These are phyloP conservation scores for Macrophya alboannulata DNA, from an alignment of 2,888 invertebrate genomes.

Conservation along the genomic window DNA sequence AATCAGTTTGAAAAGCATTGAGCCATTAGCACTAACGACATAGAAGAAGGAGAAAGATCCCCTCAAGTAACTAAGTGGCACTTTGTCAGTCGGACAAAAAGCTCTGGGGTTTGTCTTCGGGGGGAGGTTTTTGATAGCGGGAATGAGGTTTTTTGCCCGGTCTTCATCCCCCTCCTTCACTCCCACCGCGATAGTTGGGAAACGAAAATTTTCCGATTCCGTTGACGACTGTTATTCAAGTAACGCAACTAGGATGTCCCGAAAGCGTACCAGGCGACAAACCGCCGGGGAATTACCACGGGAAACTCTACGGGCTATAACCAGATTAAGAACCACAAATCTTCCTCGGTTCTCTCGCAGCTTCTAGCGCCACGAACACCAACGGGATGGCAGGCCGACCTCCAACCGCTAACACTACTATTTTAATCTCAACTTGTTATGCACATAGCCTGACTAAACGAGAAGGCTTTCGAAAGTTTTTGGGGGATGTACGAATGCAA, in stretches of 20 bases:
- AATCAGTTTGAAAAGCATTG: constrained; percentile 49
- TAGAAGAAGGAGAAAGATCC: constrained; percentile 23
- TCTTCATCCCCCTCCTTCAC: not conserved
- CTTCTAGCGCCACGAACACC: not conserved
- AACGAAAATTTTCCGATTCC: not conserved
- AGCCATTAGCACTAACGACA: constrained; percentile 40
- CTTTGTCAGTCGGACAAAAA: constrained; percentile 32
- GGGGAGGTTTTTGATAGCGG: not conserved
- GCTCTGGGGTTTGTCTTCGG: not conserved
- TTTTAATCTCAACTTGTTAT: constrained; percentile 55
- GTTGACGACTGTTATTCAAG: not conserved
- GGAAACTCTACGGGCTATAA: constrained; percentile 47
- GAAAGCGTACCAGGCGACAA: constrained; percentile 27
- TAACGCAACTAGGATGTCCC: not conserved
- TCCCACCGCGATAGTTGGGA: not conserved
- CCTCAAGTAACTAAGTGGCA: constrained; percentile 26
- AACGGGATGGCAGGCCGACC: not conserved
- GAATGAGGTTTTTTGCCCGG: not conserved
- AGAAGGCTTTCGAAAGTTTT: constrained; percentile 18
- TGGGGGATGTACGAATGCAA: constrained; percentile 37
- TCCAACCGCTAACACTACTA: constrained; percentile 46
- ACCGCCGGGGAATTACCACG: constrained; percentile 41
- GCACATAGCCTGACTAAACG: constrained; percentile 44
- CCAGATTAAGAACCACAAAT: constrained; percentile 55
- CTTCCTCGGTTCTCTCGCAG: constrained; percentile 44